Base-by-base conservation (phyloP, 2,113 vertebrate species). In the Urocolius indicus region DNA sequence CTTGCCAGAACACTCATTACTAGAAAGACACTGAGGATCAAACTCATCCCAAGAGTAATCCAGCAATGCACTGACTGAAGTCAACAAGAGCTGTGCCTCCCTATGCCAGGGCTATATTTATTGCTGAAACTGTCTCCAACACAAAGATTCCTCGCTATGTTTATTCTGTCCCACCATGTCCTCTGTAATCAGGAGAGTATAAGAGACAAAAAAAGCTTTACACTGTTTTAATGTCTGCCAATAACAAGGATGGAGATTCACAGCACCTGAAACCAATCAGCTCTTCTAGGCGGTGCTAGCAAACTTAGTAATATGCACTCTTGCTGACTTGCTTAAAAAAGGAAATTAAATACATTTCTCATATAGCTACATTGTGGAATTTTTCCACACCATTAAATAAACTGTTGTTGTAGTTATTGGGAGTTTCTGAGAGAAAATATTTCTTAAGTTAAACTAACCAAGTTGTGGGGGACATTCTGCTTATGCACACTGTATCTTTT, bases 341-440 rank as follows among this genome's bases (percentile, higher is more conserved):
- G 93, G 96, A 97, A 98, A 98, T 97, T 96, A 97, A 97, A 95
- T 96, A 95, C 92, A 97, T 97, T 98, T 97, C 96, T 98, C 96
- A 97, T 97, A 96, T 89, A 90, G 80, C 93, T 97, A 96, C 92
- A 97, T 96, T 94, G 85, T 94, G 92, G 94, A 97, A 59, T 95
- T 98, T 98, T 96, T 86, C 94, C 93, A 96, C 93, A 94, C 83
- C 94, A 95, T 97, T 97, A 98, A 97, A 95, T 97, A 97, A 96
- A 97, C 96, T 93, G 67, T 94, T 97, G 87, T 83, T 96, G 45
- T 87, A 90, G 85, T 95, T 98, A 97, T 96, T 96, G 95, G 72
- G 71, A 90, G 97, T 97, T 98, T 95, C 91, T 96, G 68, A 93
- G 93, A 96, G 79, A 97, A 96, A 96, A 97, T 67, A 96, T 97